Base-by-base conservation (phyloP, 2,888 invertebrate species). In the Luffia ferchaultella region DNA sequence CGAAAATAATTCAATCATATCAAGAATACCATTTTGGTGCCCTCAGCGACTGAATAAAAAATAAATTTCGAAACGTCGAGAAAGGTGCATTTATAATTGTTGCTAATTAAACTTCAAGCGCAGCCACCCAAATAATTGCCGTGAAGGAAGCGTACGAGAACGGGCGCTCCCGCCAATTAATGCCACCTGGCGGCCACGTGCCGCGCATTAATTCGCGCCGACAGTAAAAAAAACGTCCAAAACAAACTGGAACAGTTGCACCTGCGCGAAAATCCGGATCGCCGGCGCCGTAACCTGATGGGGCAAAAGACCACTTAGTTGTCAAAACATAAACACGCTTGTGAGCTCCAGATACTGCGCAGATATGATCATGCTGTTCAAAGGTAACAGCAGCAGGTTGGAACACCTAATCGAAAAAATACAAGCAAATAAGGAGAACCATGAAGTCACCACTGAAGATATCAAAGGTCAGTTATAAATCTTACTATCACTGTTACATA, bases 361-460 rank as follows among this genome's bases (percentile, higher is more conserved):
- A 16, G 78, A 67, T 66, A 85, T 85, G 85, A 85, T 85, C 76
- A 93, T 93, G 93, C 85, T 93, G 73, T 93, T 93, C 86, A 93
- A 93, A 71, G 93, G 93, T 57, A 93, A 93, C 75, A 93, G 93
- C 83, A 91, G 91, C 69, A 86, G 92, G 63, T 82, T 94, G 70
- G 93, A 93, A 75, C 89, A 92, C 68, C 87, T 94, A 62, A 94
- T 94, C 60, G 93, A 93, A 74, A 93, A 93, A 80, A 93, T 94
- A 61, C 93, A 93, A 71, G 92, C 92, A 2, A 92, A 90, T 63
- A 93, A 93, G 80, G 93, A 93, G 70, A 89, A 89, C 60, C 87
- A 85, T 77, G 84, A 85, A 65, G 82, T 82, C 50, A 76, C 70
- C 12, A 63, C 84, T 2, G 85, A 85, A 54, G 85, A 85, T 55